Evolutionary conservation across 1,140 invertebrate genomes (phyloP), one percentile per base, ranked within the genome.

Genomic region (Colletes latitarsis): DNA sequence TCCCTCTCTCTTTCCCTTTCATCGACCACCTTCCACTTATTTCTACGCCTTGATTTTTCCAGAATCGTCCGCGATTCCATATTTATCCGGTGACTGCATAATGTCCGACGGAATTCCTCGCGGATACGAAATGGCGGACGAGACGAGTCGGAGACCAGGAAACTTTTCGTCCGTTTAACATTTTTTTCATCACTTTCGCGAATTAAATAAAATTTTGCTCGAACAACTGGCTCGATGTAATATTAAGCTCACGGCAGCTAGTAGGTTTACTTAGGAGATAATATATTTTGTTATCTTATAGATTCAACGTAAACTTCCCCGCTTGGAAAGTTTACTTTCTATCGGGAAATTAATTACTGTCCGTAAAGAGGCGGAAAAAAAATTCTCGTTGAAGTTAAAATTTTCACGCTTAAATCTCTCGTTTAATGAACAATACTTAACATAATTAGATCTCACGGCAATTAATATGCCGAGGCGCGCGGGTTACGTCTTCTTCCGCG

Each of bases 381-480:
- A 39, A 19, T 71, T 15, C 17, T 30, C 15, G 14, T 39, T 9
- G 0, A 1, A 60, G 3, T 49, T 55, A 19, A 68, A 76, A n/a
- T 76, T 53, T 68, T 52, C 43, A 41, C 52, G 19, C 52, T 57
- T 53, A 64, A 55, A 41, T 74, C 62, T 60, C 12, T 19, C 46
- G 52, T 57, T 58, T 67, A 68, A 68, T 49, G 52, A 46, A 67
- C 52, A 55, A 58, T 49, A 68, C 52, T 68, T 67, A 62, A 53
- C 14, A 30, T 76, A 58, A 76, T 68, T 76, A 66, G 52, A 66
- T 75, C 41, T 15, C 49, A 19, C 39, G 60, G 49, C 8, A 39
- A 52, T 76, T 76, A 68, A 67, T 12, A 15, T 14, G 49, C n/a
- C 15, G 19, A 39, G 43, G 63, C 14, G 21, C 30, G 14, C n/a